A percentile compares a stretch with the other conserved stretches of the same genome.
These are phyloP conservation scores for Mustela lutreola DNA, from an alignment of 2,113 vertebrate species.

Conservation along the genomic window DNA sequence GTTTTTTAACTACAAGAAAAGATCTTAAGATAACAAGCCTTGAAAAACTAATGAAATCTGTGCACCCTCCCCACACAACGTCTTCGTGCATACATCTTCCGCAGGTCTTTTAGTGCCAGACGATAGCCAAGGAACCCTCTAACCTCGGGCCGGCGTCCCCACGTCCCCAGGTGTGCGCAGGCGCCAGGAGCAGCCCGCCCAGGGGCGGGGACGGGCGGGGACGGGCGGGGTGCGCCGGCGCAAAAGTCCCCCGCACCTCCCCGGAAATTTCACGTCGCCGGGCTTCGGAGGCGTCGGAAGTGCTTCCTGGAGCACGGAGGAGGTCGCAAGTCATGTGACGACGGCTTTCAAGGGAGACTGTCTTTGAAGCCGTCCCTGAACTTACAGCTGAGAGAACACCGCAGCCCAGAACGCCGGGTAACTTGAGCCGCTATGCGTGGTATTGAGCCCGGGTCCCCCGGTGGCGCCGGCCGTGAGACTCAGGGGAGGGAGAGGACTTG, in stretches of 20 bases:
- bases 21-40: neutral
- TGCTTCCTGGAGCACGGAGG: neutral
- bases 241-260: accelerated
- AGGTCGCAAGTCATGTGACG: conserved; percentile 65
- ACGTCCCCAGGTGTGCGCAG: neutral
- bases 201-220: neutral
- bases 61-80: neutral
- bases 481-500: neutral
- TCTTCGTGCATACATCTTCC: accelerated
- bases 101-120: accelerated
- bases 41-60: neutral
- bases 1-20: neutral
- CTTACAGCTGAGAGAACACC: neutral
- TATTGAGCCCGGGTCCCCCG: neutral
- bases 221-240: neutral
- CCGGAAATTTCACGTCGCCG: neutral
- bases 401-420: conserved; percentile 6
- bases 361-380: neutral
- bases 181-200: neutral
- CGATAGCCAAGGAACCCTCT: accelerated
- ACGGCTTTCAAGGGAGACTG: neutral
- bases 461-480: neutral
- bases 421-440: neutral
- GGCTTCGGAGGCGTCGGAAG: accelerated
- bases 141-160: accelerated